phyloP scores from a whole-genome alignment of 2,888 invertebrate genomes.

The Cabera pusaria region DNA sequence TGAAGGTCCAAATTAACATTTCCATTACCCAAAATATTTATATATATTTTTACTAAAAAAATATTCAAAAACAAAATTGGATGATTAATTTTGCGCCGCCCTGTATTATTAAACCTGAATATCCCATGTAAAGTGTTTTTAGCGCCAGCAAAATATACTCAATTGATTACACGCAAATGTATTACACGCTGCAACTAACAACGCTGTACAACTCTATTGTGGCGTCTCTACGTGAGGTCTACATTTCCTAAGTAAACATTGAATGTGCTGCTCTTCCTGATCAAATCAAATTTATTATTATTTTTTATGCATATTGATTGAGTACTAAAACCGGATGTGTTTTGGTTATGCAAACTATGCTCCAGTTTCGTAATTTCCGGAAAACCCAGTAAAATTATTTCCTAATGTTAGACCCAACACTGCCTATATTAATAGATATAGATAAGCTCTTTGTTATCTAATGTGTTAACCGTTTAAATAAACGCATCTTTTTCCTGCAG shows the following conservation, averaged over 20 bases:
- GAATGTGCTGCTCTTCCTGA: constrained; percentile 5
- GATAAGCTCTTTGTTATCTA: constrained; percentile 28
- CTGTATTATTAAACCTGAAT: no score
- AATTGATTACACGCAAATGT: no score
- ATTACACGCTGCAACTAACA: constrained; percentile 21
- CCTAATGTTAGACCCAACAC: no score
- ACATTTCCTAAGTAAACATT: constrained; percentile 41
- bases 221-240: constrained; percentile 39
- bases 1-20: no score
- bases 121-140: no score
- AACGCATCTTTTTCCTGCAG: constrained; percentile 52
- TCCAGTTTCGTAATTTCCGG: not conserved
- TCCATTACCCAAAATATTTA: no score
- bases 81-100: no score
- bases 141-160: no score
- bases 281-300: constrained; percentile 3
- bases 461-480: constrained; percentile 17
- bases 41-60: no score
- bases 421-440: no score
- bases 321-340: constrained; percentile 8
- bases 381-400: no score
- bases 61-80: no score
- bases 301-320: constrained; percentile 7
- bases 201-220: constrained; percentile 24
- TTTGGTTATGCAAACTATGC: not conserved